phyloP scores from a whole-genome alignment of 37 sponge, comb jelly and placozoan species.

The Chondrilla cf. caribensis region DNA sequence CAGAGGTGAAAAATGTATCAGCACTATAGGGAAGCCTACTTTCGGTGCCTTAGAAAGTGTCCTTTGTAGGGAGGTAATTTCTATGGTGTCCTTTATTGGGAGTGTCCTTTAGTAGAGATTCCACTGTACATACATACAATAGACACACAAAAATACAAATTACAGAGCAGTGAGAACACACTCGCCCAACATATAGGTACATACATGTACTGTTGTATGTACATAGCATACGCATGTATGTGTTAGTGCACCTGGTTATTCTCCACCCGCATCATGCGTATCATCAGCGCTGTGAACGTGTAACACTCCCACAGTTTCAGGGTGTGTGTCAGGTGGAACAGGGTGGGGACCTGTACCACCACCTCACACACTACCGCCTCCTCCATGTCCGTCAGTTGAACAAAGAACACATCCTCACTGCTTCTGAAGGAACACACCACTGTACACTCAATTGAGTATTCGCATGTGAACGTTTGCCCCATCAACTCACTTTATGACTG shows the following conservation, averaged over 20 bases:
- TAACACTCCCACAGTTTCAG: neutral
- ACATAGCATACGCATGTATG: slow-evolving; percentile 25
- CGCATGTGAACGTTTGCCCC: too few species aligned
- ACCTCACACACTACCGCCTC: neutral
- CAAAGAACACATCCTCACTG: neutral
- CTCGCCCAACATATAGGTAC: slow-evolving; percentile 19
- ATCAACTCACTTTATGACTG: neutral
- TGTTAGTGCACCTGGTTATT: neutral
- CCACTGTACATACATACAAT: too few species aligned
- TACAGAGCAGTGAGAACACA: too few species aligned
- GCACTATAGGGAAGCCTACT: too few species aligned
- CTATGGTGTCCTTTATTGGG: too few species aligned
- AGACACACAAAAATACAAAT: too few species aligned
- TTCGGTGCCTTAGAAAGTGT: too few species aligned
- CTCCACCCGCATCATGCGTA: neutral
- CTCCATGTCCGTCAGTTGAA: neutral
- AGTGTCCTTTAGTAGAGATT: too few species aligned
- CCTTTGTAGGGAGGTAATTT: too few species aligned
- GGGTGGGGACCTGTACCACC: neutral
- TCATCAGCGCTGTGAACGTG: neutral
- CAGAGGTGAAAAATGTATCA: too few species aligned
- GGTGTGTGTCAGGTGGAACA: neutral
- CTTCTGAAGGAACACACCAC: too few species aligned
- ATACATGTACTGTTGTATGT: neutral
- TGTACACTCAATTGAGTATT: too few species aligned